These are phyloP conservation scores for Armadillidium nasatum DNA, from an alignment of 1,140 invertebrate species.

Conservation along the genomic window DNA sequence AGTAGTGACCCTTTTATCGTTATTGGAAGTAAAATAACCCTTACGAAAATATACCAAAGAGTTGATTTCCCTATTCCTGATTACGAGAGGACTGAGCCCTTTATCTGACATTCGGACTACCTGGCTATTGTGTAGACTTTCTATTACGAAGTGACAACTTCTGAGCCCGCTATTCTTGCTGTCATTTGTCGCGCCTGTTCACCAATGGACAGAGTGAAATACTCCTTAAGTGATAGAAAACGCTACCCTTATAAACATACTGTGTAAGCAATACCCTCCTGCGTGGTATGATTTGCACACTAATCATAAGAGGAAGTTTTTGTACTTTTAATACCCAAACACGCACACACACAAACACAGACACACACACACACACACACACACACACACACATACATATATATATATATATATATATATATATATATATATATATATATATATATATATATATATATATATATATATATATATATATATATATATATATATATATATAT, in stretches of 20 bases:
- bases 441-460: too few species aligned
- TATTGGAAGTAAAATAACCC: neutral
- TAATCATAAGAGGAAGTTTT: neutral
- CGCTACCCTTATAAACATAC: neutral
- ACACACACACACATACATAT: too few species aligned
- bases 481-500: too few species aligned
- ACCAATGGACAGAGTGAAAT: conserved; percentile 4
- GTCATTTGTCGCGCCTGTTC: conserved; percentile 10
- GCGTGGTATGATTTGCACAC: neutral
- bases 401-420: too few species aligned
- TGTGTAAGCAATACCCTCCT: conserved; percentile 7
- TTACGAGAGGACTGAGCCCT: neutral
- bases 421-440: too few species aligned
- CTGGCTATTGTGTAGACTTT: conserved; percentile 9
- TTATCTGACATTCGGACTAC: neutral
- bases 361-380: too few species aligned
- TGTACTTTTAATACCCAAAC: neutral
- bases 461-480: too few species aligned
- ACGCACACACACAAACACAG: too few species aligned
- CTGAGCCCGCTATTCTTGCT: conserved; percentile 8
- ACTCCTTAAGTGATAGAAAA: neutral
- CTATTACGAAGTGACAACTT: conserved; percentile 12
- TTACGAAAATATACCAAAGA: neutral
- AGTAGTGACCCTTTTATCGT: neutral
- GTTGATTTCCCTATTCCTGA: neutral